A percentile compares a stretch with the other conserved stretches of the same genome.
These are phyloP conservation scores for Xylota segnis DNA, from an alignment of 2,888 invertebrate species.

Conservation along the genomic window DNA sequence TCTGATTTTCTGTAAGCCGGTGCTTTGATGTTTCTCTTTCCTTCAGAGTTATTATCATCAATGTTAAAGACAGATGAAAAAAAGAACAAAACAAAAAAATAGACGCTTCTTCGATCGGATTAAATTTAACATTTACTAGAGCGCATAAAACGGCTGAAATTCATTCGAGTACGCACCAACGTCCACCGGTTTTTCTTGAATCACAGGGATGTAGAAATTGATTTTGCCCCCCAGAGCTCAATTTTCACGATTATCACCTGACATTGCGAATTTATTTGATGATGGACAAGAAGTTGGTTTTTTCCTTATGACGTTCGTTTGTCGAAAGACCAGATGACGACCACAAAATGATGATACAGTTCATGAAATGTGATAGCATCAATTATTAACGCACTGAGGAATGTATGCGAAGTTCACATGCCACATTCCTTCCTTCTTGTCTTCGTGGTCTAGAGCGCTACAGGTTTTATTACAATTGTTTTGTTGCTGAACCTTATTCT, in stretches of 20 bases:
- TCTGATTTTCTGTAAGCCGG: slow-evolving; percentile 8
- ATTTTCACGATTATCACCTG: slow-evolving; percentile 60
- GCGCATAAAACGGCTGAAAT: slow-evolving; percentile 36
- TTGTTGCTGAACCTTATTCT: slow-evolving; percentile 18
- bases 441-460: slow-evolving; percentile 25
- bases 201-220: slow-evolving; percentile 46
- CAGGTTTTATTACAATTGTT: slow-evolving; percentile 62
- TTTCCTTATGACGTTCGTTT: slow-evolving; percentile 20
- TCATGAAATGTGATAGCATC: slow-evolving; percentile 59
- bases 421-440: not conserved
- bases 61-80: not conserved
- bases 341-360: slow-evolving; percentile 55
- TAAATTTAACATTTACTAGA: slow-evolving; percentile 42
- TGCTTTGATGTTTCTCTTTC: slow-evolving; percentile 32
- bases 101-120: slow-evolving; percentile 15
- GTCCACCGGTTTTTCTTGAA: slow-evolving; percentile 12
- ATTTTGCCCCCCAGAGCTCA: slow-evolving; percentile 24
- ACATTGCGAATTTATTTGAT: slow-evolving; percentile 57
- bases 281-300: slow-evolving; percentile 20
- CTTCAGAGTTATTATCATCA: slow-evolving; percentile 9
- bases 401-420: slow-evolving; percentile 41
- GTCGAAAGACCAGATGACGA: slow-evolving; percentile 17
- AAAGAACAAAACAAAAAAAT: not conserved
- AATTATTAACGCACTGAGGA: slow-evolving; percentile 37
- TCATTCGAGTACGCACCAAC: slow-evolving; percentile 18